Base-by-base conservation (phyloP, 2,113 vertebrate genomes). In the Dendrocopos noguchii region DNA sequence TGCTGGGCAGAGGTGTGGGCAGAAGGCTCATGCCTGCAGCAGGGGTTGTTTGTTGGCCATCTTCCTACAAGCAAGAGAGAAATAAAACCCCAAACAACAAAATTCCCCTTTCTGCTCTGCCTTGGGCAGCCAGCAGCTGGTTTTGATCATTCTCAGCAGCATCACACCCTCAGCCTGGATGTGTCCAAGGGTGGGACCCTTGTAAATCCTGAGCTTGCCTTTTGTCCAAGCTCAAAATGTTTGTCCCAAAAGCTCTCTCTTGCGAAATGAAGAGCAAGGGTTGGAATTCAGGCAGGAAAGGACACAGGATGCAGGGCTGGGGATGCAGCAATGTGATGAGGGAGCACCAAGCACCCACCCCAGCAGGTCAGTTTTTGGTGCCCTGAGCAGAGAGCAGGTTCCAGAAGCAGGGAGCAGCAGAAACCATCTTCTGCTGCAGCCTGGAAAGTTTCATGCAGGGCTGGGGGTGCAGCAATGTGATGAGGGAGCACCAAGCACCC, bases 171-270 rank as follows among this genome's bases (percentile, higher is more conserved):
- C 57, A 12, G 66, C 70, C 22, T 5, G 67, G 75, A 8, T 10
- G 3, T 0, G 3, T 80, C 94, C 85, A 94, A 95, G 92, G 95
- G 94, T 90, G 92, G 92, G 90, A 85, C 88, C 42, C 50, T 17
- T 25, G 39, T 5, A 68, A 87, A 76, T 29, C 16, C 80, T 0
- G 15, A 79, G 71, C 34, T 75, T 9, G 60, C 50, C 50, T 86
- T 65, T 66, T 22, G 22, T 82, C 82, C 88, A 28, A 61, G 63
- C 66, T 33, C 15, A 0, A 2, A 1, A 4, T 7, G 52, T 76
- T 82, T 87, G 79, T 73, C 31, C 44, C 39, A 36, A 5, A 16
- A 61, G 24, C 50, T 77, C 66, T 20, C 34, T 3, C 7, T 91
- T 94, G 90, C 18, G 29, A 82, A 91, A 82, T 1, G 50, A 61